These are phyloP conservation scores for Strigamia crassipes DNA, from an alignment of 2,888 invertebrate species.

Conservation along the genomic window DNA sequence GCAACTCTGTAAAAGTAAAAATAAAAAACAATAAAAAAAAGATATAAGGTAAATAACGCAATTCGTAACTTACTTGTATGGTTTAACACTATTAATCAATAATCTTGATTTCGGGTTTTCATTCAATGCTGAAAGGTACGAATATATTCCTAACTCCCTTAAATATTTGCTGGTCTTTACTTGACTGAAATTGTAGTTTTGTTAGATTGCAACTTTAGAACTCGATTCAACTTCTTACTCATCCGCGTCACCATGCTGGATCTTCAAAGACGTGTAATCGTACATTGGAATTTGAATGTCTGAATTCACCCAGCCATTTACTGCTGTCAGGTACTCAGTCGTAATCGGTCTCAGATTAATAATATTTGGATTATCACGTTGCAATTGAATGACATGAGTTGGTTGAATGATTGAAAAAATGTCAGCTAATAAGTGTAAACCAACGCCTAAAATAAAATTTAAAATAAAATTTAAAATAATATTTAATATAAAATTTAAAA, in stretches of 20 bases:
- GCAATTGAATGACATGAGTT: slow-evolving; percentile 2
- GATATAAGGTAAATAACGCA: background rate
- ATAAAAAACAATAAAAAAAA: background rate
- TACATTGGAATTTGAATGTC: no score
- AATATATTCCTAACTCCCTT: background rate
- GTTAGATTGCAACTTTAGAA: no score
- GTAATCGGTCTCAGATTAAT: background rate
- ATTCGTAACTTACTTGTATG: background rate
- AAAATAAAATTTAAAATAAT: background rate
- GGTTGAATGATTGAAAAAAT: background rate
- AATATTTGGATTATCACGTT: background rate
- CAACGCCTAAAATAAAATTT: background rate
- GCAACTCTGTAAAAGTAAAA: background rate
- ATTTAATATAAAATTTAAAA: background rate
- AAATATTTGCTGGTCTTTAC: no score
- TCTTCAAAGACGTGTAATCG: no score
- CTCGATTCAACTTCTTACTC: no score
- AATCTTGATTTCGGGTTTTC: background rate
- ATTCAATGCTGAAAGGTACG: background rate
- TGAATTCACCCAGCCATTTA: background rate
- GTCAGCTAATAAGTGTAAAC: background rate
- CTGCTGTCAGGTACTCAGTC: background rate
- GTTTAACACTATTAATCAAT: background rate
- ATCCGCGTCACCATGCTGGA: no score
- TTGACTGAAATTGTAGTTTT: no score